Evolutionary conservation across 2,888 invertebrate genomes (phyloP), one percentile per base, ranked within the genome.

Genomic region (Adineta ricciae): DNA sequence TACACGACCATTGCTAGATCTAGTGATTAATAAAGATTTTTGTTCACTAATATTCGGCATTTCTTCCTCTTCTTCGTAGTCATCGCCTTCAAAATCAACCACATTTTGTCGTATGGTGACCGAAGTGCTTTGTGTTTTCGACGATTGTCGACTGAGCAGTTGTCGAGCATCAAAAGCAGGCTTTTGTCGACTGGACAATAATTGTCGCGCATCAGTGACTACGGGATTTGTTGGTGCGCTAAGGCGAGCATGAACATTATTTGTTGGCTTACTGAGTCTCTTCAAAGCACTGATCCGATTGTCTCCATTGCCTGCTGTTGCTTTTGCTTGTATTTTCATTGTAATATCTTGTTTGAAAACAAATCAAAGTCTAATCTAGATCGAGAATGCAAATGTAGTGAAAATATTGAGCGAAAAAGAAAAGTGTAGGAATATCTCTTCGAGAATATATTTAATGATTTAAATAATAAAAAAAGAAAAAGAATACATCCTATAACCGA

Each of bases 111-210:
- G 41, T 41, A 24, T 78, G 14, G 41, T 38, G 24, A 41, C 0
- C 24, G 78, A 41, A 78, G 24, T 41, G 41, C 24, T 11, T 8
- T 7, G 11, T 14, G 78, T n/a, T 78, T 24, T 41, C 9, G 38
- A 41, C n/a, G 41, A 41, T 78, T 78, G 41, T 78, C 41, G 78
- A 41, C 38, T 78, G n/a, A 78, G 24, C n/a, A 78, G 11, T 78
- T 78, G 78, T 78, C 78, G 38, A 78, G 78, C 78, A 78, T 78
- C 78, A 41, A 78, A 78, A 24, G n/a, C 14, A 41, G 41, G 41
- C 14, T 24, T 41, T 41, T 41, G 38, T 21, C 41, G 38, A 24
- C 41, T 78, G 11, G 78, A n/a, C 41, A 78, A 41, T 21, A 78
- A 41, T 78, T 78, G 41, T 41, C 78, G 78, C 11, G 78, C 78